Percentiles rank a stretch among this genome's conserved stretches.
Evolutionary conservation across 2,113 vertebrate species (phyloP).

Genomic region (Nycticorax nycticorax): DNA sequence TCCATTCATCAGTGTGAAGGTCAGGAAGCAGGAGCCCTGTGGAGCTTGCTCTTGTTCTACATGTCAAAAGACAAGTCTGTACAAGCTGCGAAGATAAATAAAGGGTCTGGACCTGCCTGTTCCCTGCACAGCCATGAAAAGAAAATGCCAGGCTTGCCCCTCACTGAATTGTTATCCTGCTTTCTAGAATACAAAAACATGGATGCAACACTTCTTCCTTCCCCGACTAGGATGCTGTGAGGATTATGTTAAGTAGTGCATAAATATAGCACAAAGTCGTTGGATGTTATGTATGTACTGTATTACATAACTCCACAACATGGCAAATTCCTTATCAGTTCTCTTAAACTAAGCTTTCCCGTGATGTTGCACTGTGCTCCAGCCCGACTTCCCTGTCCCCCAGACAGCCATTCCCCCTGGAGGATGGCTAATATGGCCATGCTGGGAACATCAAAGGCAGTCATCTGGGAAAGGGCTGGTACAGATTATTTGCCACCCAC

Average conservation of each 20-base stretch:
- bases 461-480: conserved; percentile 33
- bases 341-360: neutral
- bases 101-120: neutral
- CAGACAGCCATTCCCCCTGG: neutral
- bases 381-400: neutral
- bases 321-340: conserved; percentile 14
- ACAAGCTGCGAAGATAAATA: conserved; percentile 40
- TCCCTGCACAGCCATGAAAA: neutral
- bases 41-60: conserved; percentile 33
- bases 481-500: conserved; percentile 43
- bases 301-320: conserved; percentile 19
- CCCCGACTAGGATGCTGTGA: neutral
- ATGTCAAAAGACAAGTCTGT: neutral
- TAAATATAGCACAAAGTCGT: neutral
- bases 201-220: neutral
- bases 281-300: neutral
- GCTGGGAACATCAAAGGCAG: conserved; percentile 22
- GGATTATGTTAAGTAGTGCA: conserved; percentile 8
- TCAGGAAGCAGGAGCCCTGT: conserved; percentile 43
- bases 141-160: neutral
- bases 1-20: conserved; percentile 49
- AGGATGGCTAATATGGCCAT: neutral
- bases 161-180: neutral
- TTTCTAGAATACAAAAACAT: neutral
- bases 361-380: neutral